phyloP scores from a whole-genome alignment of 2,888 invertebrate species.

The Eupithecia tripunctaria region DNA sequence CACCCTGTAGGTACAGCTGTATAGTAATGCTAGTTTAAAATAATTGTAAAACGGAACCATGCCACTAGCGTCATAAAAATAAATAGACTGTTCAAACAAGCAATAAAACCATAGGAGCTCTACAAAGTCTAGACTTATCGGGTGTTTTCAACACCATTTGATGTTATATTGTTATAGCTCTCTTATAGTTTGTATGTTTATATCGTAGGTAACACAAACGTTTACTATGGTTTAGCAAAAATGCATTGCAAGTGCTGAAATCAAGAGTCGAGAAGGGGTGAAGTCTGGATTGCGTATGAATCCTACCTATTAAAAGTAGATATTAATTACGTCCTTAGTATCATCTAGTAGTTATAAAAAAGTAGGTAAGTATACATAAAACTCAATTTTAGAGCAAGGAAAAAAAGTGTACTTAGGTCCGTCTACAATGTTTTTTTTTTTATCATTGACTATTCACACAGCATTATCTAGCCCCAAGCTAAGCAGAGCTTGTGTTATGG shows the following conservation, averaged over 20 bases:
- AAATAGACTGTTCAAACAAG: slow-evolving; percentile 12
- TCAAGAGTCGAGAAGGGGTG: not conserved
- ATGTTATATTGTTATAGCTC: slow-evolving; percentile 37
- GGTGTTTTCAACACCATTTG: slow-evolving; percentile 39
- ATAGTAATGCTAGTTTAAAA: not conserved
- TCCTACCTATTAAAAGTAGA: not conserved
- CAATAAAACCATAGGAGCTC: slow-evolving; percentile 25
- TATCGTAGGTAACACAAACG: not conserved
- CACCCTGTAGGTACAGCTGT: not conserved
- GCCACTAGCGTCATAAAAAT: slow-evolving; percentile 1
- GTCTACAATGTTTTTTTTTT: no score
- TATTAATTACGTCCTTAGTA: no score
- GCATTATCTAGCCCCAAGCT: no score
- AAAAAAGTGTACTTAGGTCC: no score
- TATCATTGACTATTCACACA: no score
- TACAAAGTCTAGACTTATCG: slow-evolving; percentile 46
- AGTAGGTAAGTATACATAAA: no score
- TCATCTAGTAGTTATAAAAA: no score
- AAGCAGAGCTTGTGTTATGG: no score
- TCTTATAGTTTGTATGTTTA: not conserved
- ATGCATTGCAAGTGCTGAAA: not conserved
- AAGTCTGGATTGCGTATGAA: not conserved
- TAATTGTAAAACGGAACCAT: not conserved
- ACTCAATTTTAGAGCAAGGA: no score
- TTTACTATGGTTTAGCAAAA: not conserved